Percentiles rank a stretch among this genome's conserved stretches.
These are phyloP conservation scores for Polyommatus iphigenia DNA, from an alignment of 2,888 invertebrate genomes.

Conservation along the genomic window DNA sequence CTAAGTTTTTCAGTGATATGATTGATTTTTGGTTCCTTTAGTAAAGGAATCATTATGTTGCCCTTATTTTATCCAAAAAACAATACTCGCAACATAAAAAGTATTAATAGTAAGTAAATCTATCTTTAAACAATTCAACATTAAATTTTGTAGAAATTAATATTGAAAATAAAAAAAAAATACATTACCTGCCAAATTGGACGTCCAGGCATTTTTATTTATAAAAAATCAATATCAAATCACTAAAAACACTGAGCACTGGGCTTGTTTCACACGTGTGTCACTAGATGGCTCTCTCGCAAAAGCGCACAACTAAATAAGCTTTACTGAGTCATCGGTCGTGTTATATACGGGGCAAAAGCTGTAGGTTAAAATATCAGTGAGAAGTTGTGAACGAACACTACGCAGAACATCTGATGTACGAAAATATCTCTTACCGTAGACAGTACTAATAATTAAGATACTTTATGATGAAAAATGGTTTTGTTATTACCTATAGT, in stretches of 20 bases:
- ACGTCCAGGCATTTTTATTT: constrained; percentile 85
- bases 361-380: constrained; percentile 66
- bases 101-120: background rate
- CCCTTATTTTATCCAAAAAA: background rate
- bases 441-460: constrained; percentile 53
- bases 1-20: too few relatives aligned
- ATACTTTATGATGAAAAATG: constrained; percentile 45
- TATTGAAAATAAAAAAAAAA: background rate
- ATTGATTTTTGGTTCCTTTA: too few relatives aligned
- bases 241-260: constrained; percentile 58
- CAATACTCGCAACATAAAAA: background rate
- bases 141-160: background rate
- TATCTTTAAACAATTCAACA: background rate
- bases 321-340: constrained; percentile 71
- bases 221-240: constrained; percentile 48
- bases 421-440: constrained; percentile 73
- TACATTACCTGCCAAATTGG: constrained; percentile 85
- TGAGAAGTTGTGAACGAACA: constrained; percentile 61
- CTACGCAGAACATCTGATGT: constrained; percentile 66
- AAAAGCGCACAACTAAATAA: constrained; percentile 76
- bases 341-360: constrained; percentile 76
- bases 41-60: too few relatives aligned
- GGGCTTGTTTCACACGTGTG: constrained; percentile 56
- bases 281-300: constrained; percentile 78
- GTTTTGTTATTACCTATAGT: background rate